Conservation (phyloP, 2,113 vertebrate species). For the Trematomus loennbergii region DNA sequence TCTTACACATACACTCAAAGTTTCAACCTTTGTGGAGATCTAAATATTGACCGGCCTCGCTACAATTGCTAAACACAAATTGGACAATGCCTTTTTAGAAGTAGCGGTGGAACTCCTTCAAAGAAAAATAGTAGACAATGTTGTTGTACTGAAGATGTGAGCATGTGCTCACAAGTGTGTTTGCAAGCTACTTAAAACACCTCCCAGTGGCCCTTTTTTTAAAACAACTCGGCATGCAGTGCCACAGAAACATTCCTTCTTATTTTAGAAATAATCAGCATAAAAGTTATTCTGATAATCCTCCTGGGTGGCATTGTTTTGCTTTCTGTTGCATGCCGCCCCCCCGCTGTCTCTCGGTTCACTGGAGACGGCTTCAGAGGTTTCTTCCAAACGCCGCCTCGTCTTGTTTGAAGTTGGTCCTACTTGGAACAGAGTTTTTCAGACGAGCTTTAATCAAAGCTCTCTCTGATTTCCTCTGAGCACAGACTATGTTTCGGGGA, state of each 20-base stretch:
- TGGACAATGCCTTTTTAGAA: not conserved
- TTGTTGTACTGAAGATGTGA: not conserved
- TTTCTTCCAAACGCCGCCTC: slow-evolving; percentile 46
- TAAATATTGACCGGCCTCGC: not conserved
- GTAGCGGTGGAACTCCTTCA: not conserved
- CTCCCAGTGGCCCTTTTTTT: not conserved
- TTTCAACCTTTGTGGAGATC: not conserved
- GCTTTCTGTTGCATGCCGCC: slow-evolving; percentile 3
- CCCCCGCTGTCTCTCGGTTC: slow-evolving; percentile 17
- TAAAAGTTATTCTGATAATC: slow-evolving; percentile 45
- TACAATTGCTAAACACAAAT: not conserved
- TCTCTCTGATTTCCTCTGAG: slow-evolving; percentile 30
- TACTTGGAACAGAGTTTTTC: slow-evolving; percentile 44
- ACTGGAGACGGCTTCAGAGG: slow-evolving; percentile 51
- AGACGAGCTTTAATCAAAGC: slow-evolving; percentile 46
- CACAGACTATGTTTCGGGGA: slow-evolving; percentile 4
- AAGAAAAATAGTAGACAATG: not conserved
- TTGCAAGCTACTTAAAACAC: slow-evolving; percentile 25
- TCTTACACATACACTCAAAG: not conserved
- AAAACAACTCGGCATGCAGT: not conserved
- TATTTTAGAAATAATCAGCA: slow-evolving; percentile 50
- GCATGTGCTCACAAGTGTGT: not conserved
- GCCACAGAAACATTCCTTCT: slow-evolving; percentile 23
- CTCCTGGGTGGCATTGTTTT: slow-evolving; percentile 50
- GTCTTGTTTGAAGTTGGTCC: slow-evolving; percentile 55